A percentile compares a stretch with the other conserved stretches of the same genome.
phyloP scores from a whole-genome alignment of 2,797 vertebrate species.

The Spinus pinus region DNA sequence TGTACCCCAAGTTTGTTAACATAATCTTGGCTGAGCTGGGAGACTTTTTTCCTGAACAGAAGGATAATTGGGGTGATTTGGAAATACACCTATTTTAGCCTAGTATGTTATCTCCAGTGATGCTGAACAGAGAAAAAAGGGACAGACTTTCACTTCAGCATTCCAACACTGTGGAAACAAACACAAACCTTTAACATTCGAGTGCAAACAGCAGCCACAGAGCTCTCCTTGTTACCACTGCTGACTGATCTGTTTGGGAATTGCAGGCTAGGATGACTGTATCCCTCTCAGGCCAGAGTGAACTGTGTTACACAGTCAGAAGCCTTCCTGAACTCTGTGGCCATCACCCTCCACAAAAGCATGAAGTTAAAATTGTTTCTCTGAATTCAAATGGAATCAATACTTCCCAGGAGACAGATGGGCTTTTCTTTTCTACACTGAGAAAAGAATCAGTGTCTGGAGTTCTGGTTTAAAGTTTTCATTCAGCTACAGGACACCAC shows the following conservation, averaged over 20 bases:
- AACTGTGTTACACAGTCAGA: neutral
- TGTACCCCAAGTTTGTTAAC: neutral
- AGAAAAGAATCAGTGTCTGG: conserved; percentile 42
- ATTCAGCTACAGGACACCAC: conserved; percentile 23
- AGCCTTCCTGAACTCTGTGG: neutral
- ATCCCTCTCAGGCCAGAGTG: conserved; percentile 8
- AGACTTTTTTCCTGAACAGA: neutral
- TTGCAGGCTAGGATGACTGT: conserved; percentile 15
- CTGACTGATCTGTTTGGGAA: conserved; percentile 14
- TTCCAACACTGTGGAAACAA: conserved; percentile 13
- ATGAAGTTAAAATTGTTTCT: conserved; percentile 56
- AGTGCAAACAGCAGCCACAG: conserved; percentile 9
- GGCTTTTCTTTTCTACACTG: conserved; percentile 25
- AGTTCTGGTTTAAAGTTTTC: conserved; percentile 16
- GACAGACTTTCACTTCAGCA: neutral
- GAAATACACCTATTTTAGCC: neutral
- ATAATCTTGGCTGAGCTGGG: neutral
- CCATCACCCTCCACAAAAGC: conserved; percentile 25
- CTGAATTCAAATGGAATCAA: conserved; percentile 58
- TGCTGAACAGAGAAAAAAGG: neutral
- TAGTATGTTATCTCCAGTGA: neutral
- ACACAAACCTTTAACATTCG: neutral
- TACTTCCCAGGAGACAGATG: conserved; percentile 52
- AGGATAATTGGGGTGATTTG: neutral
- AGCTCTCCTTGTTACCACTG: conserved; percentile 21